Conservation (phyloP, 1,140 invertebrate genomes). For the Maconellicoccus hirsutus region DNA sequence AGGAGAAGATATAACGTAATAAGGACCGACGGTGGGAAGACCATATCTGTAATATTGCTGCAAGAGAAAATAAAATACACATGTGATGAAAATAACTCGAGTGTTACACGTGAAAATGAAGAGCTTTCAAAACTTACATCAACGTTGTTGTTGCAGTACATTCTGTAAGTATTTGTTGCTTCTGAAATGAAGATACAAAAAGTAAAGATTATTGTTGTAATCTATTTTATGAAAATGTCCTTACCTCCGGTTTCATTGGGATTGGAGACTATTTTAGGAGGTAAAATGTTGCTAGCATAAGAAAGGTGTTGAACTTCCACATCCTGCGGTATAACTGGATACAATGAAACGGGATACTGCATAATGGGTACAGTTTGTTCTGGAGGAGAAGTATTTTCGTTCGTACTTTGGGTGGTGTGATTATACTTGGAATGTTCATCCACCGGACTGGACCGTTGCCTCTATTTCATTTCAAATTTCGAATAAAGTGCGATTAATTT, state of each 20-base stretch:
- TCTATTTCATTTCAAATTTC: not conserved
- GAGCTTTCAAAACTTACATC: not conserved
- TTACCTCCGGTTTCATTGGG: not conserved
- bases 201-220: not conserved
- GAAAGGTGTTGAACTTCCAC: not conserved
- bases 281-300: not conserved
- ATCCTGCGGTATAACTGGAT: conserved; percentile 1
- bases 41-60: not conserved
- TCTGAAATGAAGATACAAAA: not conserved
- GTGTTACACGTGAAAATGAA: not conserved
- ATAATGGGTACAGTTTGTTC: not conserved
- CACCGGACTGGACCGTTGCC: not conserved
- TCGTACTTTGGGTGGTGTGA: not conserved
- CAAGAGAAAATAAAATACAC: not conserved
- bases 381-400: not conserved
- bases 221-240: no score
- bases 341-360: not conserved
- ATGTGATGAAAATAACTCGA: not conserved
- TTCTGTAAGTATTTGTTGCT: not conserved
- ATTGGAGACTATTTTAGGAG: not conserved
- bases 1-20: not conserved
- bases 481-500: not conserved
- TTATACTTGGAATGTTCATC: not conserved
- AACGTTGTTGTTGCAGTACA: not conserved
- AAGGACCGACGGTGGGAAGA: not conserved